These are phyloP conservation scores for Leptoclinus maculatus DNA, from an alignment of 2,797 vertebrate genomes.

Conservation along the genomic window DNA sequence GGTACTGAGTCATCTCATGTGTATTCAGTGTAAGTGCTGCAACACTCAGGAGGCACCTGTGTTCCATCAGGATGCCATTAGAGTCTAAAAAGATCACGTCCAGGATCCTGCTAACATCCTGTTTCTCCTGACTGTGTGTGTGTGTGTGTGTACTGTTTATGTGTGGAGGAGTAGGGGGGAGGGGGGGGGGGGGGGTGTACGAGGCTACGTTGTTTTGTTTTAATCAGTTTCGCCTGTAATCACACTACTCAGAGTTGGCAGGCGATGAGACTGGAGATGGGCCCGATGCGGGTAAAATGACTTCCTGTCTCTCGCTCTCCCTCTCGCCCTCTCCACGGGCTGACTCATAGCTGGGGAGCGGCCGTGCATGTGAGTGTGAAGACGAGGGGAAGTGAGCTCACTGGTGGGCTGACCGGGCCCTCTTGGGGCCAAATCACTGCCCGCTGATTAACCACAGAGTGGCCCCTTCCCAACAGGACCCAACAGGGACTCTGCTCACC, in stretches of 20 bases:
- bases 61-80: slow-evolving; percentile 81
- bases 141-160: slow-evolving; percentile 40
- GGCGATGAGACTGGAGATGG: slow-evolving; percentile 76
- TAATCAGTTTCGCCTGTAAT: slow-evolving; percentile 84
- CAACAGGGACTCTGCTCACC: slow-evolving; percentile 54
- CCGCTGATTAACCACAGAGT: slow-evolving; percentile 79
- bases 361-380: slow-evolving; percentile 79
- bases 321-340: slow-evolving; percentile 40
- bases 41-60: slow-evolving; percentile 80
- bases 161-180: slow-evolving; percentile 37
- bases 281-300: slow-evolving; percentile 76
- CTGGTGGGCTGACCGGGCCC: slow-evolving; percentile 72
- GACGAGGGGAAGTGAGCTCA: slow-evolving; percentile 83
- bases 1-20: slow-evolving; percentile 75
- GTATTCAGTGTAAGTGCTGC: slow-evolving; percentile 58
- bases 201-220: slow-evolving; percentile 78
- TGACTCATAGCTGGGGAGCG: slow-evolving; percentile 81
- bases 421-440: slow-evolving; percentile 75
- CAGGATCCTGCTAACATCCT: slow-evolving; percentile 74
- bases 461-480: slow-evolving; percentile 66
- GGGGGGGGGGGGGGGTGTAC: slow-evolving; percentile 24
- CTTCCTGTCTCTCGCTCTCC: slow-evolving; percentile 77
- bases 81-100: slow-evolving; percentile 75
- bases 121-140: slow-evolving; percentile 62
- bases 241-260: slow-evolving; percentile 76